These are phyloP conservation scores for Muscicapa striata DNA, from an alignment of 2,797 vertebrate species.

Conservation along the genomic window DNA sequence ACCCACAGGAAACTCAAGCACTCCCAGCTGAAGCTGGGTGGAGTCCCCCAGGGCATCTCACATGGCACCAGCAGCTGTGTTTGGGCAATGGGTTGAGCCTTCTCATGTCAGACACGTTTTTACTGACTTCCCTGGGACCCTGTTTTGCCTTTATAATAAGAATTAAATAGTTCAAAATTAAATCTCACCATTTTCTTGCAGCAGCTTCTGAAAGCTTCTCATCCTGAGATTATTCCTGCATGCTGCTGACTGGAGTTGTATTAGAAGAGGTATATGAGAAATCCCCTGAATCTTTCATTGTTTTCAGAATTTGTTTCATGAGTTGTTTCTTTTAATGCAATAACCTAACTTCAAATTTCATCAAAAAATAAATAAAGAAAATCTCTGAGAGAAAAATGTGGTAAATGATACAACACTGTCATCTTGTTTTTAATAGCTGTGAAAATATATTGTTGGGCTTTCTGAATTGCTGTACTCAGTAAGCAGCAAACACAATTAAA, in stretches of 20 bases:
- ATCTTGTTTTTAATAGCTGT: background rate
- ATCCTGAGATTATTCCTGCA: background rate
- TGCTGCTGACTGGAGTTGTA: background rate
- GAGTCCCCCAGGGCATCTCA: background rate
- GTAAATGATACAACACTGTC: background rate
- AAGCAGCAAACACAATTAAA: conserved; percentile 48
- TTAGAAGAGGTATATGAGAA: background rate
- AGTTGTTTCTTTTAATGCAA: background rate
- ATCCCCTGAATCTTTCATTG: background rate
- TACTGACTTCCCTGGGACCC: background rate
- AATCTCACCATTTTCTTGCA: background rate
- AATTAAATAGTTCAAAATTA: background rate
- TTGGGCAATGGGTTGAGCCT: background rate
- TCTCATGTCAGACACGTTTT: background rate
- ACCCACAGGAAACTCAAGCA: background rate
- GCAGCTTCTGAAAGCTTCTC: background rate
- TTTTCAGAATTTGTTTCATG: background rate
- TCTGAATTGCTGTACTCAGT: background rate
- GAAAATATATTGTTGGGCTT: conserved; percentile 23
- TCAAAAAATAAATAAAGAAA: background rate
- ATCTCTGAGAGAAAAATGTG: background rate
- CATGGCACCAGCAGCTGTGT: background rate
- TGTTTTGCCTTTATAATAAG: background rate
- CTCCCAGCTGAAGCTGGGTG: background rate
- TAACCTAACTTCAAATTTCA: background rate